These are phyloP conservation scores for Marmota monax DNA, from an alignment of 2,113 vertebrate species.

Conservation along the genomic window DNA sequence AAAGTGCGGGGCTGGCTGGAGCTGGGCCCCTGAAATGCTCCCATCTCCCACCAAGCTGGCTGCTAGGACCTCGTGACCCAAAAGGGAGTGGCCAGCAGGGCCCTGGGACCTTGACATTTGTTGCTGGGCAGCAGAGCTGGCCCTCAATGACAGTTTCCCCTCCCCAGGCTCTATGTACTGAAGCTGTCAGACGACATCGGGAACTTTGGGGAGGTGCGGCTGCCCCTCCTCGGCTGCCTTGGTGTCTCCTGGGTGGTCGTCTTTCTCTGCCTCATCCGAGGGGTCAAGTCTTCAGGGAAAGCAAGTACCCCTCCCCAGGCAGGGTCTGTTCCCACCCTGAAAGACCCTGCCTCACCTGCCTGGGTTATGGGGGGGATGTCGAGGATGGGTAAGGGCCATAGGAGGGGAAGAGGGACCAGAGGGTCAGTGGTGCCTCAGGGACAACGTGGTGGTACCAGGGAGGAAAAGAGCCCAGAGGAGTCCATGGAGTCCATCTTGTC, in stretches of 20 bases:
- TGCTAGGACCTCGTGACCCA: not conserved
- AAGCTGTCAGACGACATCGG: constrained; percentile 96
- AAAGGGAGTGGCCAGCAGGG: not conserved
- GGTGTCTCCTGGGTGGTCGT: constrained; percentile 97
- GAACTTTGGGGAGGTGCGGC: constrained; percentile 95
- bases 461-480: not conserved
- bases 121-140: not conserved
- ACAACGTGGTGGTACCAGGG: not conserved
- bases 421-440: not conserved
- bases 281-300: constrained; percentile 99
- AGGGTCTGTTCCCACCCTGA: not conserved
- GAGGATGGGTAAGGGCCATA: rapidly evolving
- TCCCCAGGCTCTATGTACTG: constrained; percentile 93
- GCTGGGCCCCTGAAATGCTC: not conserved
- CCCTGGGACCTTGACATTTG: not conserved
- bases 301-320: constrained; percentile 81
- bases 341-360: not conserved
- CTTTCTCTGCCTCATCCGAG: constrained; percentile 98
- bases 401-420: not conserved
- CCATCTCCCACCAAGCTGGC: not conserved
- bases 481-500: not conserved
- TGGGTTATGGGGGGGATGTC: not conserved
- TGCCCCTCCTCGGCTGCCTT: constrained; percentile 96
- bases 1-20: not conserved
- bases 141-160: not conserved